phyloP scores from a whole-genome alignment of 2,797 vertebrate genomes.

The Enteromius treurensis region DNA sequence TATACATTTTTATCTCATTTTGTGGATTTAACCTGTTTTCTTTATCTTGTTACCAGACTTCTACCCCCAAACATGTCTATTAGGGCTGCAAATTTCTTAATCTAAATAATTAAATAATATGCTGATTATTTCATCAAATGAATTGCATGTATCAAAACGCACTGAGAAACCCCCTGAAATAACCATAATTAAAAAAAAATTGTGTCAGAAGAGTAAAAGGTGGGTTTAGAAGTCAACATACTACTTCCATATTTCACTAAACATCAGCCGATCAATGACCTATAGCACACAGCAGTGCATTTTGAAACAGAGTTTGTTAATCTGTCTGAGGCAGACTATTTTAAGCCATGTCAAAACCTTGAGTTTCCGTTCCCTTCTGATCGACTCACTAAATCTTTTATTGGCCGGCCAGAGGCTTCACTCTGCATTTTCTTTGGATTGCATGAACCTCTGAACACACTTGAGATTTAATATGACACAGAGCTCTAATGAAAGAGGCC shows the following conservation, averaged over 20 bases:
- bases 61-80: no score
- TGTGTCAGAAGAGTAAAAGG: not conserved
- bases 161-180: not conserved
- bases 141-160: not conserved
- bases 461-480: conserved; percentile 62
- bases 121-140: not conserved
- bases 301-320: not conserved
- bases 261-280: not conserved
- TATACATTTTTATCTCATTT: no score
- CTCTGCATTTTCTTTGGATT: conserved; percentile 64
- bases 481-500: conserved; percentile 62
- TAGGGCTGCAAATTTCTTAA: not conserved
- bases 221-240: not conserved
- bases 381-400: not conserved
- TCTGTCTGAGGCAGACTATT: conserved; percentile 16
- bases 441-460: conserved; percentile 63
- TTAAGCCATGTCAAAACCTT: not conserved
- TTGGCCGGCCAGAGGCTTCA: conserved; percentile 42
- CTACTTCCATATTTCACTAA: not conserved
- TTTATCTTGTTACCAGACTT: no score
- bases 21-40: no score
- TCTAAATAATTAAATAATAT: not conserved
- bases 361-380: not conserved
- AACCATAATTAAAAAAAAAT: not conserved
- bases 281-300: not conserved